Percentiles rank a stretch among this genome's conserved stretches.
These are phyloP conservation scores for Simalia tracyae DNA, from an alignment of 2,797 vertebrate genomes.

Conservation along the genomic window DNA sequence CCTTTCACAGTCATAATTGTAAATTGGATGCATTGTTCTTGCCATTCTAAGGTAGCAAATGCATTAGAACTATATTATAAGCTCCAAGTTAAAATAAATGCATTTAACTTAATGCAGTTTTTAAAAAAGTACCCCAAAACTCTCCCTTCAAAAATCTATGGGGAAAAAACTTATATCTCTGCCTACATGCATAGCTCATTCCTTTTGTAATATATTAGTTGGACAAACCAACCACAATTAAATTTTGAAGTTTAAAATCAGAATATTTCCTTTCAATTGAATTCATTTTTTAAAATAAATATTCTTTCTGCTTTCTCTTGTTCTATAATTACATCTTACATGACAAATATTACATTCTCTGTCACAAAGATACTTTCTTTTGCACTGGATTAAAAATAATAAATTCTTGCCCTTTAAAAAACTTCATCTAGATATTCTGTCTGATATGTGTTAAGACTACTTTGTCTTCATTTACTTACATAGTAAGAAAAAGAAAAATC, in stretches of 20 bases:
- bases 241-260: too few species aligned
- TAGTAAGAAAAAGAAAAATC: not conserved
- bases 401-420: not conserved
- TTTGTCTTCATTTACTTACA: conserved; percentile 1
- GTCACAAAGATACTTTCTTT: too few species aligned
- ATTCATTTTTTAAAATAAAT: too few species aligned
- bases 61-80: not conserved
- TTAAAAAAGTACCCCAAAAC: not conserved
- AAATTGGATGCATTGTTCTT: not conserved
- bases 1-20: not conserved
- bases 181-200: not conserved
- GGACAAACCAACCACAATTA: too few species aligned
- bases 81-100: not conserved
- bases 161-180: not conserved
- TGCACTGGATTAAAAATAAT: not conserved
- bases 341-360: too few species aligned
- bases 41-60: not conserved
- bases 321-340: too few species aligned
- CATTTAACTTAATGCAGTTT: not conserved
- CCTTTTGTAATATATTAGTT: not conserved
- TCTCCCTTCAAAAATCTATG: not conserved
- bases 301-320: too few species aligned
- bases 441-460: not conserved
- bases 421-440: not conserved
- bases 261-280: too few species aligned